phyloP scores from a whole-genome alignment of 2,888 invertebrate species.

The Agonopterix arenella region DNA sequence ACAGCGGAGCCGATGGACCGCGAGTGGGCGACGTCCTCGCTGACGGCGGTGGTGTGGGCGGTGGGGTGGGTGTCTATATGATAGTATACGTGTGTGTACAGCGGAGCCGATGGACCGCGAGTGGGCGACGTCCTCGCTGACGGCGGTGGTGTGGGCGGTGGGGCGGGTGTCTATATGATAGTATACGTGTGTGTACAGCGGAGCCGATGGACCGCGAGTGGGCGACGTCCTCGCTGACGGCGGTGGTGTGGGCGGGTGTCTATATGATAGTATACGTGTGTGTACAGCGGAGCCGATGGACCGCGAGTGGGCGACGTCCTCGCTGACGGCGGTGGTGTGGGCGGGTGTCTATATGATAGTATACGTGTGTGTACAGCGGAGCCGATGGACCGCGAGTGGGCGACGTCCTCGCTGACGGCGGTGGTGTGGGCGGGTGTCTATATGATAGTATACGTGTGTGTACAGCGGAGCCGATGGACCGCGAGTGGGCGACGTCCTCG shows the following conservation, averaged over 20 bases:
- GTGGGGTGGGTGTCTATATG: no score
- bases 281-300: constrained; percentile 82
- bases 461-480: constrained; percentile 85
- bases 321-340: constrained; percentile 86
- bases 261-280: no score
- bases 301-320: no score
- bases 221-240: constrained; percentile 79
- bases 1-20: constrained; percentile 87
- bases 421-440: constrained; percentile 92
- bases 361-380: constrained; percentile 75
- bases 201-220: constrained; percentile 87
- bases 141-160: constrained; percentile 89
- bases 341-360: constrained; percentile 67
- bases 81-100: constrained; percentile 33
- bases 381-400: constrained; percentile 84
- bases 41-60: constrained; percentile 88
- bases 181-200: constrained; percentile 56
- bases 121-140: constrained; percentile 77
- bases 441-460: no score
- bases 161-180: constrained; percentile 74
- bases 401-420: constrained; percentile 79
- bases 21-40: constrained; percentile 80
- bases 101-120: no score
- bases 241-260: constrained; percentile 90
- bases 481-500: no score